Evolutionary conservation across 2,888 invertebrate genomes (phyloP).

Genomic region (Leptinotarsa haldemani): DNA sequence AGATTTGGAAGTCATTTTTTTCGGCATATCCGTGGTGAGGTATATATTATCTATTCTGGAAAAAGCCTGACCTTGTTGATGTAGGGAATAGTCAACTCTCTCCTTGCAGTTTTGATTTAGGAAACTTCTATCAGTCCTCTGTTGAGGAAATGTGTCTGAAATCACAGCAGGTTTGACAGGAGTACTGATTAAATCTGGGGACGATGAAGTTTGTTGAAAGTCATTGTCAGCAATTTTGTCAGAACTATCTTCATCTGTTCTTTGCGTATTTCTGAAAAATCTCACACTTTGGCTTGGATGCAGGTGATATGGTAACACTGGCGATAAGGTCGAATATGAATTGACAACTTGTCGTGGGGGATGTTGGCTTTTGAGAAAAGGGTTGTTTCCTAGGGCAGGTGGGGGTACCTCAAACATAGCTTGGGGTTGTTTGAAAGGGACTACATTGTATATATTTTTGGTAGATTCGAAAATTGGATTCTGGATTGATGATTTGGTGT

Average conservation of each 20-base stretch:
- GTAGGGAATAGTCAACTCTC: neutral
- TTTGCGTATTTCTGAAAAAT: conserved; percentile 6
- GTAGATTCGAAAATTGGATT: neutral
- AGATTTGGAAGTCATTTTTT: neutral
- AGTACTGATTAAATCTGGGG: conserved; percentile 38
- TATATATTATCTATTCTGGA: conserved; percentile 30
- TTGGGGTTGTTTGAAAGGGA: neutral
- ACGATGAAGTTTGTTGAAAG: conserved; percentile 3
- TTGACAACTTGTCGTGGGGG: neutral
- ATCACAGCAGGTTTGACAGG: conserved; percentile 33
- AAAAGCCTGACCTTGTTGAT: neutral
- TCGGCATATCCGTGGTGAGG: conserved; percentile 31
- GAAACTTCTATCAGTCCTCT: neutral
- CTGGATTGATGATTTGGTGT: neutral
- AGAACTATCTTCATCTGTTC: neutral
- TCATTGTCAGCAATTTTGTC: conserved; percentile 5
- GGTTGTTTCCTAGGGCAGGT: neutral
- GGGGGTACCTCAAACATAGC: conserved; percentile 5
- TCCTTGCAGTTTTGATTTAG: conserved; percentile 1
- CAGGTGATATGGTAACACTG: conserved; percentile 24
- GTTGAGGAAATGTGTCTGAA: conserved; percentile 21
- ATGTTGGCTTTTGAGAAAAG: neutral
- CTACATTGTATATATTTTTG: neutral
- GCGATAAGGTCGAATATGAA: conserved; percentile 28
- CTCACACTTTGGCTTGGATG: neutral